A percentile compares a stretch with the other conserved stretches of the same genome.
These are phyloP conservation scores for Spilarctia lutea DNA, from an alignment of 2,888 invertebrate species.

Conservation along the genomic window DNA sequence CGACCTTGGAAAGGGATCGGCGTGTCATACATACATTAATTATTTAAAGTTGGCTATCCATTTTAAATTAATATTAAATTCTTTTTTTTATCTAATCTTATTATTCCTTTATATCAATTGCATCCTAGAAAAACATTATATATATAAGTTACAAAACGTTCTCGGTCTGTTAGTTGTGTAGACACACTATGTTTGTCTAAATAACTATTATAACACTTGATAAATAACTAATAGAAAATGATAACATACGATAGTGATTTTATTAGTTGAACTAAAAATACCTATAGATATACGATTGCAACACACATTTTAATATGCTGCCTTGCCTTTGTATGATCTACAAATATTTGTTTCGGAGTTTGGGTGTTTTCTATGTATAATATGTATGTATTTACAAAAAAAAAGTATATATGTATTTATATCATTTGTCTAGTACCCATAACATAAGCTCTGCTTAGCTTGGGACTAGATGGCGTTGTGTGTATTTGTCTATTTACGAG, in stretches of 20 bases:
- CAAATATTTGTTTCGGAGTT: too few relatives aligned
- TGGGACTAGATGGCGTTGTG: too few relatives aligned
- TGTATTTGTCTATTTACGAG: not conserved
- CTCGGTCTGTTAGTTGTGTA: not conserved
- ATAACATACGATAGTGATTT: not conserved
- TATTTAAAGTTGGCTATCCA: not conserved
- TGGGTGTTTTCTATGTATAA: too few relatives aligned
- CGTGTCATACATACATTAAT: not conserved
- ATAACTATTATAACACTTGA: not conserved
- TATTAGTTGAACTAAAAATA: not conserved
- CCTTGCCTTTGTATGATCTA: too few relatives aligned
- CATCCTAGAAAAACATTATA: not conserved
- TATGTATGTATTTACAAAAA: too few relatives aligned
- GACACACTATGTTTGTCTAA: not conserved
- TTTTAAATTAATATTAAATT: not conserved
- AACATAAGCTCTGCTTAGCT: too few relatives aligned
- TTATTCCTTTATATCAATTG: not conserved
- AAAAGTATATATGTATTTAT: too few relatives aligned
- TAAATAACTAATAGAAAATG: not conserved
- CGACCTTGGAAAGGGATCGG: conserved; percentile 45
- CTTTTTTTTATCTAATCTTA: not conserved
- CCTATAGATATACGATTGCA: not conserved
- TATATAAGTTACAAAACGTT: not conserved
- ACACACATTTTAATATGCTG: too few relatives aligned
- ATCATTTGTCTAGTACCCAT: too few relatives aligned